A percentile compares a stretch with the other conserved stretches of the same genome.
Evolutionary conservation across 2,113 vertebrate species (phyloP).

Genomic region (Oceanites oceanicus): DNA sequence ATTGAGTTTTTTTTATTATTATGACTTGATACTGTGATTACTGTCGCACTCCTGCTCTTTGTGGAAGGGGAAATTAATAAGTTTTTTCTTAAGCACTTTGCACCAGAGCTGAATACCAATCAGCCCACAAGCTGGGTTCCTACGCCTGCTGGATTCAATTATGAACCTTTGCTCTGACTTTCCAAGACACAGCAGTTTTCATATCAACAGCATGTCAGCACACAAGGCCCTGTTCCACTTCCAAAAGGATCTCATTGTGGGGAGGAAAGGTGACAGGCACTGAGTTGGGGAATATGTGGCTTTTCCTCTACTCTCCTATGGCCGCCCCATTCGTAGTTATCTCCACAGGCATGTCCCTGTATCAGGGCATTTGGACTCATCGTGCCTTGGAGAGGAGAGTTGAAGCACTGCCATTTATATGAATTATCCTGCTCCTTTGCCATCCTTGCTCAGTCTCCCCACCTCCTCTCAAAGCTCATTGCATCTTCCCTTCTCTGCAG

Average conservation of each 20-base stretch:
- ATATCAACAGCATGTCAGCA: not conserved
- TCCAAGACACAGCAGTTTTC: not conserved
- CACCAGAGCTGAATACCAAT: slow-evolving; percentile 58
- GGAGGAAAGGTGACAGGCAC: not conserved
- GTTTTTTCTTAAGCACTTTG: slow-evolving; percentile 69
- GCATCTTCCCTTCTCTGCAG: not conserved
- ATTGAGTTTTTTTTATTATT: slow-evolving; percentile 60
- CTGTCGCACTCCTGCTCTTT: slow-evolving; percentile 64
- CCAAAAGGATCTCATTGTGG: not conserved
- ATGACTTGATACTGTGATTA: slow-evolving; percentile 74
- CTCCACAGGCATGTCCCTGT: not conserved
- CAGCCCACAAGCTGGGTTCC: not conserved
- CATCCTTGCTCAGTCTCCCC: not conserved
- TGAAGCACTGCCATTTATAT: not conserved
- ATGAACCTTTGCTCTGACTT: slow-evolving; percentile 20
- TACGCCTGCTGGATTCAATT: not conserved
- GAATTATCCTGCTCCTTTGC: not conserved
- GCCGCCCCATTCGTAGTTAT: not conserved
- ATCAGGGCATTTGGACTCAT: not conserved
- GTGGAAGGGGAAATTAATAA: slow-evolving; percentile 75
- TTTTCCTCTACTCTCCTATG: not conserved
- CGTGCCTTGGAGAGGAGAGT: not conserved
- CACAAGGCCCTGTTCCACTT: not conserved
- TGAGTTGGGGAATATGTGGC: not conserved
- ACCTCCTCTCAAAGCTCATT: not conserved